Evolutionary conservation across 2,113 vertebrate species (phyloP), one percentile per base, ranked within the genome.

Genomic region (Fulmarus glacialis): DNA sequence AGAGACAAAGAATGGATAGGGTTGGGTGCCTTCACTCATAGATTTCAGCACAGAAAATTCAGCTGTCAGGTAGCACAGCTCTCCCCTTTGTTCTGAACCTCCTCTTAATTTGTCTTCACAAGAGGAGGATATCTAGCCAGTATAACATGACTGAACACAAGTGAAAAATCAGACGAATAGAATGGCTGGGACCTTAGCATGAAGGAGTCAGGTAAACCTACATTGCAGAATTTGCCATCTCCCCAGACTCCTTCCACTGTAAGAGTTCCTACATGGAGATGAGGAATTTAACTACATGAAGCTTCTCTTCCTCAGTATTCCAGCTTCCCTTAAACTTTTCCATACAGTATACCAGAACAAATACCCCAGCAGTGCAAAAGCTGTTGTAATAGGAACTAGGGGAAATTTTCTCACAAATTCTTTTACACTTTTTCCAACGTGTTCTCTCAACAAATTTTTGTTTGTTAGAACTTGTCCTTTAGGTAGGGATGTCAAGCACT

Each of bases 21-120:
- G 77, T 30, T 94, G 93, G 30, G 20, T 79, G 67, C 80, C 43
- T 91, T 87, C 84, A 87, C 64, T 89, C 68, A 78, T 3, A 90
- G 90, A 81, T 92, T 81, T 90, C 75, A 89, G n/a, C 26, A 56
- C 47, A 83, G 90, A 94, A 95, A 95, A 89, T 91, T 74, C 80
- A 72, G 12, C 80, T 94, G 68, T 63, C 77, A 84, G 43, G n/a
- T 79, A 64, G 24, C 34, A 43, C 45, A 72, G 55, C 15, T 68
- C 47, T 89, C 63, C 12, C 1, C 34, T 92, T 95, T 89, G 55
- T 59, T 91, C 63, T 1, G 0, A 81, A 56, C 73, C 11, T 21
- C 40, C 73, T 92, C 93, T 86, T 93, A 79, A 90, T 95, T 90
- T 90, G n/a, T 50, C 88, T 86, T 83, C 77, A 59, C 45, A 71